These are phyloP conservation scores for Malacoraja senta DNA, from an alignment of 2,797 vertebrate species.

Conservation along the genomic window DNA sequence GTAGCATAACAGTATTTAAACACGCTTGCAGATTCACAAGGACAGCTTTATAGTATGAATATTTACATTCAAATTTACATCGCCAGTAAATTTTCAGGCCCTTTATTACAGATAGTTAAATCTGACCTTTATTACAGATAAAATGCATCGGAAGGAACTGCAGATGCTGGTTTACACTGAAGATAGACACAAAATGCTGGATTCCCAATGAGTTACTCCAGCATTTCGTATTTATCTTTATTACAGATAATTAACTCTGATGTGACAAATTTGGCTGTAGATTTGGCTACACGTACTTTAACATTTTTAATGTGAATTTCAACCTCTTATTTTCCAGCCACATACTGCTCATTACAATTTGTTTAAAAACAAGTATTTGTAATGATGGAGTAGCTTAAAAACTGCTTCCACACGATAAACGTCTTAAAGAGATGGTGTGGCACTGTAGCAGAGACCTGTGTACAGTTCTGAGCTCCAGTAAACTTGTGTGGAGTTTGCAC, in stretches of 20 bases:
- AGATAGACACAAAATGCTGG: too few relatives aligned
- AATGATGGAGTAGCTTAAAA: not conserved
- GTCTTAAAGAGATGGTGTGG: not conserved
- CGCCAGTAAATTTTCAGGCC: not conserved
- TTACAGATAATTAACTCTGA: too few relatives aligned
- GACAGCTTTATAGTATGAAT: not conserved
- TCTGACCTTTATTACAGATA: not conserved
- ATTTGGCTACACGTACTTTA: not conserved
- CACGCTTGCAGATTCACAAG: not conserved
- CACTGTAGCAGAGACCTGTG: too few relatives aligned
- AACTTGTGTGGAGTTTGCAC: too few relatives aligned
- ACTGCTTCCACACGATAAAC: not conserved
- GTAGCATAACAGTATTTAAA: not conserved
- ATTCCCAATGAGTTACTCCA: too few relatives aligned
- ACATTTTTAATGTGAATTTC: not conserved
- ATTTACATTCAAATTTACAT: slow-evolving; percentile 19
- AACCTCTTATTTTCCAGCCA: not conserved
- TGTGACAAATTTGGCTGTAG: not conserved
- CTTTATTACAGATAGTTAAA: not conserved
- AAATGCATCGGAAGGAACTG: not conserved
- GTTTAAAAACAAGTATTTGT: not conserved
- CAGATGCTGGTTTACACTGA: too few relatives aligned
- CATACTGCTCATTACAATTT: not conserved
- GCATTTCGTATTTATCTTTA: too few relatives aligned
- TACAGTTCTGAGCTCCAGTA: too few relatives aligned